Conservation (phyloP, 92 coral and sea anemone species). For the Palythoa grandiflora region DNA sequence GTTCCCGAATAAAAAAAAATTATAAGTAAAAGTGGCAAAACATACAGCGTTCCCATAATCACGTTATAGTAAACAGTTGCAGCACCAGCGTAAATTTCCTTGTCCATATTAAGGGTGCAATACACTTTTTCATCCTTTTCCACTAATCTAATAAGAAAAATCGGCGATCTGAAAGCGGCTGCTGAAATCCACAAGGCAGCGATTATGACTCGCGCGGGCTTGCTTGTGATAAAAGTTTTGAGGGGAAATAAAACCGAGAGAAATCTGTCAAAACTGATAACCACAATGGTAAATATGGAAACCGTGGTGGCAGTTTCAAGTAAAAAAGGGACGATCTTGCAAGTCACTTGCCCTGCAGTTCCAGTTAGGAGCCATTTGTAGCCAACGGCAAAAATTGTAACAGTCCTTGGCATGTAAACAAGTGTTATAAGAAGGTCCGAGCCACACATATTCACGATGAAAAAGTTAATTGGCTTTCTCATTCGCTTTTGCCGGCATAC, state of each 20-base stretch:
- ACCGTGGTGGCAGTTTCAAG: conserved; percentile 45
- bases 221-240: conserved; percentile 11
- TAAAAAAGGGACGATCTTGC: conserved; percentile 34
- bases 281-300: conserved; percentile 29
- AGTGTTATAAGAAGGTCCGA: conserved; percentile 63
- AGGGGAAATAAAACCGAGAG: conserved; percentile 42
- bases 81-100: conserved; percentile 36
- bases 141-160: conserved; percentile 9
- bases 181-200: conserved; percentile 16
- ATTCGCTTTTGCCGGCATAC: conserved; percentile 52
- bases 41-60: conserved; percentile 13
- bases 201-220: conserved; percentile 10
- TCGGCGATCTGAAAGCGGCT: conserved; percentile 37
- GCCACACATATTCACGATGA: conserved; percentile 68
- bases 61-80: conserved; percentile 14
- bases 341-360: background rate
- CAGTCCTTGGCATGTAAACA: conserved; percentile 37
- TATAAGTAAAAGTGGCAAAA: conserved; percentile 13
- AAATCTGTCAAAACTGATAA: conserved; percentile 34
- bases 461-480: conserved; percentile 65
- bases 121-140: background rate
- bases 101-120: conserved; percentile 36
- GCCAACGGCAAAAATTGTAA: conserved; percentile 20
- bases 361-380: conserved; percentile 29
- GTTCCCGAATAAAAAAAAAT: conserved; percentile 29